Conservation (phyloP, 2,113 vertebrate species). For the Puma concolor region DNA sequence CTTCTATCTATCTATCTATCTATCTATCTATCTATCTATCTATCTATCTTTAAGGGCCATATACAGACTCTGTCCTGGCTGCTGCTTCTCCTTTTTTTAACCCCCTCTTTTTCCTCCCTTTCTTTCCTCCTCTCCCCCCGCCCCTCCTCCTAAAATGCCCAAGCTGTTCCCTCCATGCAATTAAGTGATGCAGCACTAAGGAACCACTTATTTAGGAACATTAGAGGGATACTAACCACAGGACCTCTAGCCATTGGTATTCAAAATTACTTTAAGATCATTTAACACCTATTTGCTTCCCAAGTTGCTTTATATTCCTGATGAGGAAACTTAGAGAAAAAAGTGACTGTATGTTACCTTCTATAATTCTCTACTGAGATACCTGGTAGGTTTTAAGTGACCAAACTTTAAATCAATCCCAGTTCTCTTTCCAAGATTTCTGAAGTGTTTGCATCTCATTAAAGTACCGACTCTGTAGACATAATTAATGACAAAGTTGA, state of each 20-base stretch:
- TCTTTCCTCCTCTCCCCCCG: neutral
- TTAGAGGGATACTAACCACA: neutral
- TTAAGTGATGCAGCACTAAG: neutral
- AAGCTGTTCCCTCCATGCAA: neutral
- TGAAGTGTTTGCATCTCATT: neutral
- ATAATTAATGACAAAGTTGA: neutral
- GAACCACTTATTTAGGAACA: neutral
- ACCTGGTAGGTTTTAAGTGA: neutral
- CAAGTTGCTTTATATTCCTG: neutral
- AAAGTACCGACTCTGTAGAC: neutral
- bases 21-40: neutral
- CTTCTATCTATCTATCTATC: neutral
- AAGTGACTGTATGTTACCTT: neutral
- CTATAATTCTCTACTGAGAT: neutral
- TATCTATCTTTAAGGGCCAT: neutral
- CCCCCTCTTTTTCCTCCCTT: accelerated
- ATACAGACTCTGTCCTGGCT: neutral
- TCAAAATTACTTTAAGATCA: neutral
- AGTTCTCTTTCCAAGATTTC: neutral
- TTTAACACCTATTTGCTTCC: neutral
- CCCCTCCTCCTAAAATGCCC: neutral
- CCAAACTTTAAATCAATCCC: neutral
- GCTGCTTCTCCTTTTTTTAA: neutral
- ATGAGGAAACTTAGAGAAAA: neutral
- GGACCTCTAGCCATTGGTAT: neutral